Percentiles rank a stretch among this genome's conserved stretches.
These are phyloP conservation scores for Brachionichthys hirsutus DNA, from an alignment of 2,113 vertebrate species.

Conservation along the genomic window DNA sequence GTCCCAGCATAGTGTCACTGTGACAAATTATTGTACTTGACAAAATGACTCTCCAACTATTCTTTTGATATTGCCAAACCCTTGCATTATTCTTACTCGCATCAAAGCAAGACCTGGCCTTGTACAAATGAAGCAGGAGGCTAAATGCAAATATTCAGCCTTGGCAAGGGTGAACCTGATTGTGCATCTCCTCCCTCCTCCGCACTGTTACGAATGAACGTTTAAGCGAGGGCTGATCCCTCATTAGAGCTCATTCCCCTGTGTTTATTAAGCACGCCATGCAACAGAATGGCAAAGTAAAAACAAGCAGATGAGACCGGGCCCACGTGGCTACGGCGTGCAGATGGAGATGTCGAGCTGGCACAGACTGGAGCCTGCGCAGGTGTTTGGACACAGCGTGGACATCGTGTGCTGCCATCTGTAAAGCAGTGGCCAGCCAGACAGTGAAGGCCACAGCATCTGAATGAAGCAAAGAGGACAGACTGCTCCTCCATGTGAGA, in stretches of 20 bases:
- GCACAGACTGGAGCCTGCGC: slow-evolving; percentile 51
- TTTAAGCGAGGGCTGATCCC: slow-evolving; percentile 56
- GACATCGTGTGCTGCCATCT: slow-evolving; percentile 55
- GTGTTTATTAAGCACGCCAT: slow-evolving; percentile 65
- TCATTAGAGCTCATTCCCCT: slow-evolving; percentile 61
- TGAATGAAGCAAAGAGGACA: slow-evolving; percentile 41
- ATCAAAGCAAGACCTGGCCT: slow-evolving; percentile 21
- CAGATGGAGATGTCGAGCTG: slow-evolving; percentile 69
- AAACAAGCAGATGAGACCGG: slow-evolving; percentile 72
- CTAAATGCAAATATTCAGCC: slow-evolving; percentile 52
- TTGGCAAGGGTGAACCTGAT: slow-evolving; percentile 42
- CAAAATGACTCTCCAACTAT: too few species aligned
- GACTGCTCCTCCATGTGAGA: slow-evolving; percentile 28
- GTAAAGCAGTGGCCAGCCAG: slow-evolving; percentile 29
- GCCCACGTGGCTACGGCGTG: slow-evolving; percentile 55
- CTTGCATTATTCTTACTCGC: slow-evolving; percentile 6
- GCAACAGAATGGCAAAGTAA: slow-evolving; percentile 61
- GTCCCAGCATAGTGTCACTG: too few species aligned
- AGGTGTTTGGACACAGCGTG: slow-evolving; percentile 68
- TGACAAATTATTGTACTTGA: too few species aligned
- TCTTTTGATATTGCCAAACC: neutral
- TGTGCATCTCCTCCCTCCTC: slow-evolving; percentile 41
- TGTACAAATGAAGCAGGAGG: slow-evolving; percentile 33
- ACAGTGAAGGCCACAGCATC: slow-evolving; percentile 34
- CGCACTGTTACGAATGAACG: slow-evolving; percentile 28